Evolutionary conservation across 2,113 vertebrate species (phyloP).

Genomic region (Tyto alba): DNA sequence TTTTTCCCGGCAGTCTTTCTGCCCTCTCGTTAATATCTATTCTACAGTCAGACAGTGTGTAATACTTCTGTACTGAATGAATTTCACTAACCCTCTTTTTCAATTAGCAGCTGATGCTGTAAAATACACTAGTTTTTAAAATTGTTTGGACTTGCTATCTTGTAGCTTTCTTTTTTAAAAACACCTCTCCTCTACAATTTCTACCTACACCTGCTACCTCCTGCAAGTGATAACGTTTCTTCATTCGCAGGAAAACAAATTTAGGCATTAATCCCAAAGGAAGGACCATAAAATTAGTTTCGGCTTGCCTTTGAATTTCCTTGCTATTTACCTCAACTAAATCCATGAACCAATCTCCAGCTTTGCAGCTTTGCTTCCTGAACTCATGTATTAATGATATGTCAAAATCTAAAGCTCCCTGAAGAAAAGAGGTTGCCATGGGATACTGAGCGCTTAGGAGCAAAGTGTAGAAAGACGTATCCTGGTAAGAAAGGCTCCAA

Average conservation of each 20-base stretch:
- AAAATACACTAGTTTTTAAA: neutral
- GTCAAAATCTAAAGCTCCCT: conserved; percentile 62
- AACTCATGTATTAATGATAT: conserved; percentile 64
- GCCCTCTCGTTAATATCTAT: neutral
- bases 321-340: conserved; percentile 55
- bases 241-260: conserved; percentile 32
- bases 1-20: neutral
- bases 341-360: conserved; percentile 50
- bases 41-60: neutral
- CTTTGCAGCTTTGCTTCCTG: conserved; percentile 46
- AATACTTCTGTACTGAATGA: neutral
- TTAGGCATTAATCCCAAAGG: conserved; percentile 45
- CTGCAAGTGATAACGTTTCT: neutral
- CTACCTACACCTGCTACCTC: neutral
- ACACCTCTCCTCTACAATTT: neutral
- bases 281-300: conserved; percentile 54
- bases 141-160: neutral
- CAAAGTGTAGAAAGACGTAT: conserved; percentile 1
- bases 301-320: conserved; percentile 6
- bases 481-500: conserved; percentile 36
- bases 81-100: neutral
- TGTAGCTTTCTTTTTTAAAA: neutral
- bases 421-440: conserved; percentile 69
- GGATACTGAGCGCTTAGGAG: conserved; percentile 53
- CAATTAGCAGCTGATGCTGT: neutral